phyloP scores from a whole-genome alignment of 2,797 vertebrate species.

The Eidolon dupreanum region DNA sequence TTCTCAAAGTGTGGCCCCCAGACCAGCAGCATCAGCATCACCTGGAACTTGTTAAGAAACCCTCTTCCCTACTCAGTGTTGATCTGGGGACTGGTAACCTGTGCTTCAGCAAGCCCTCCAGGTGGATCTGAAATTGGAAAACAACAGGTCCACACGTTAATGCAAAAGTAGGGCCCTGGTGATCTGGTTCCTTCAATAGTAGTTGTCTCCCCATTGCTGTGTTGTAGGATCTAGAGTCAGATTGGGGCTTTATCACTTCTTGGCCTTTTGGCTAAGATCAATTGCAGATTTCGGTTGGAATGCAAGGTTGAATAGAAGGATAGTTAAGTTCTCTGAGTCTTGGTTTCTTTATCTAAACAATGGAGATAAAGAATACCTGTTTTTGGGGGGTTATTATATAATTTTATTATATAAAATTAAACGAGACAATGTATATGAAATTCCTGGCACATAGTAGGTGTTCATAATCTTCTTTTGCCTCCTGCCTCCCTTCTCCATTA shows the following conservation, averaged over 20 bases:
- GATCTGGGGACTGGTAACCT: neutral
- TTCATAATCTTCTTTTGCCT: neutral
- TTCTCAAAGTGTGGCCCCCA: neutral
- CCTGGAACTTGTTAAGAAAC: neutral
- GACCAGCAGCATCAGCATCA: neutral
- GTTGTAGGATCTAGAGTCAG: neutral
- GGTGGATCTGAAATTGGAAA: neutral
- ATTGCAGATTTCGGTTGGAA: neutral
- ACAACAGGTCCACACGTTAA: neutral
- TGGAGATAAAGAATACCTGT: neutral
- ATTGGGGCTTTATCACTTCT: neutral
- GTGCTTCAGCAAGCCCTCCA: neutral
- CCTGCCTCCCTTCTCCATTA: neutral
- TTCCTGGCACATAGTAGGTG: neutral
- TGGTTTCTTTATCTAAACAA: neutral
- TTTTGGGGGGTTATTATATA: neutral
- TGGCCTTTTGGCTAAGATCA: neutral
- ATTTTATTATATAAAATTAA: too few relatives aligned
- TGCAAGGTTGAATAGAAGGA: neutral
- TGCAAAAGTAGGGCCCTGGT: neutral
- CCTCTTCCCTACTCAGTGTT: neutral
- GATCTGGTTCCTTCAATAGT: neutral
- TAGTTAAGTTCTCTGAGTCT: neutral
- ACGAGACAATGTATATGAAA: neutral
- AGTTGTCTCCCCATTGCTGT: neutral